Percentiles rank a stretch among this genome's conserved stretches.
phyloP scores from a whole-genome alignment of 1,140 invertebrate genomes.

The Bombus pyrosoma region DNA sequence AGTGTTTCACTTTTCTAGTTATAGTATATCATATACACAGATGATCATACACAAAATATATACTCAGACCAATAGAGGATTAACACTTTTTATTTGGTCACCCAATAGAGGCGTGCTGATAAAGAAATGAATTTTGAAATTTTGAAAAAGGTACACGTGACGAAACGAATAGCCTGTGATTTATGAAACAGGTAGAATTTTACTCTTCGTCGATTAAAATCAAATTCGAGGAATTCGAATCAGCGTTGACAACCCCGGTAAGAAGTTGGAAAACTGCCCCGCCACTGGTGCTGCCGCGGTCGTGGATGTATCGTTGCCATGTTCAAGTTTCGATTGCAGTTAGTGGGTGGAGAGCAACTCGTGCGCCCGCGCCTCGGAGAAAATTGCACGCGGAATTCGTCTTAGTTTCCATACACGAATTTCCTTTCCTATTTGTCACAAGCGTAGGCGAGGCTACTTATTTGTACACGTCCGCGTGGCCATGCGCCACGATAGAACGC shows the following conservation, averaged over 20 bases:
- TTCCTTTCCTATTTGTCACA: constrained; percentile 31
- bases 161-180: neutral
- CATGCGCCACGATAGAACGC: constrained; percentile 34
- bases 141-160: neutral
- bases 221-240: neutral
- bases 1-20: too few relatives aligned
- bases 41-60: too few relatives aligned
- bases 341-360: neutral
- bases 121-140: neutral
- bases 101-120: too few relatives aligned
- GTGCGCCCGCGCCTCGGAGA: neutral
- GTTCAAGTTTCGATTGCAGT: constrained; percentile 4
- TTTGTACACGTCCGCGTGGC: constrained; percentile 39
- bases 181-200: neutral
- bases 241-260: neutral
- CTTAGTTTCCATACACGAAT: constrained; percentile 42
- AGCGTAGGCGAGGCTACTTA: constrained; percentile 6
- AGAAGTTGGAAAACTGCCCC: constrained; percentile 7
- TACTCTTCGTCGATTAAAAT: too few relatives aligned
- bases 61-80: too few relatives aligned
- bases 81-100: neutral
- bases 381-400: neutral
- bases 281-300: neutral
- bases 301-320: neutral
- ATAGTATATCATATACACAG: too few relatives aligned